Percentiles rank a stretch among this genome's conserved stretches.
Conservation (phyloP, 2,113 vertebrate species). For the Oncorhynchus kisutch region DNA sequence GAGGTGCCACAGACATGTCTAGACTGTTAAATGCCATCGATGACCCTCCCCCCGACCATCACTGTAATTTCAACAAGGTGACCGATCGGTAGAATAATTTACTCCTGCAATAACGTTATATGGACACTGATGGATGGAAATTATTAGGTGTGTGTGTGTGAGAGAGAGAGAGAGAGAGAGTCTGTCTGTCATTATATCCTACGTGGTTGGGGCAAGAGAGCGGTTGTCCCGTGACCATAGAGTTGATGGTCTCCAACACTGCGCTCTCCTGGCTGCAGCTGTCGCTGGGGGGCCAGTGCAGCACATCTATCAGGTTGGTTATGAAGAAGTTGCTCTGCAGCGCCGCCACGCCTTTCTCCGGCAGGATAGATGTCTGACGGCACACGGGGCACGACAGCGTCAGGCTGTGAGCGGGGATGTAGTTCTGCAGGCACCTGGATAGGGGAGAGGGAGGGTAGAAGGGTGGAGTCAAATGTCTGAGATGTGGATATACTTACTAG, state of each 20-base stretch:
- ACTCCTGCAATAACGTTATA: not conserved
- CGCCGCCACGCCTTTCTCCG: conserved; percentile 95
- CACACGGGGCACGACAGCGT: conserved; percentile 96
- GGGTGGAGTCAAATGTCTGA: conserved; percentile 71
- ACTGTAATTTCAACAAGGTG: not conserved
- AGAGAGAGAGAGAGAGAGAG: not conserved
- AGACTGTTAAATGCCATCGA: too few species aligned
- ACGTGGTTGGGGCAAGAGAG: conserved; percentile 96
- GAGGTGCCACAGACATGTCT: not conserved
- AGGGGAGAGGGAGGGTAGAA: conserved; percentile 10
- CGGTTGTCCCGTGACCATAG: conserved; percentile 84
- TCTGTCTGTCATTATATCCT: conserved; percentile 52
- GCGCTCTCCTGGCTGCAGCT: conserved; percentile 80
- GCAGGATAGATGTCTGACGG: conserved; percentile 95
- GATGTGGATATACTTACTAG: not conserved
- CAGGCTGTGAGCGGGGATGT: conserved; percentile 92
- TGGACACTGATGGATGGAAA: too few species aligned
- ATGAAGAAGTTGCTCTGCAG: conserved; percentile 99
- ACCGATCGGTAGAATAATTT: not conserved
- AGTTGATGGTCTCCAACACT: conserved; percentile 81
- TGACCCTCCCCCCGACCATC: not conserved
- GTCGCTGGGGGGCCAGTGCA: conserved; percentile 86
- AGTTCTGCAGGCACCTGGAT: conserved; percentile 93
- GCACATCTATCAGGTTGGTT: conserved; percentile 98
- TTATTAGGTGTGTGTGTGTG: not conserved